Evolutionary conservation across 1,140 invertebrate genomes (phyloP), one percentile per base, ranked within the genome.

Genomic region (Anagrus nilaparvatae): DNA sequence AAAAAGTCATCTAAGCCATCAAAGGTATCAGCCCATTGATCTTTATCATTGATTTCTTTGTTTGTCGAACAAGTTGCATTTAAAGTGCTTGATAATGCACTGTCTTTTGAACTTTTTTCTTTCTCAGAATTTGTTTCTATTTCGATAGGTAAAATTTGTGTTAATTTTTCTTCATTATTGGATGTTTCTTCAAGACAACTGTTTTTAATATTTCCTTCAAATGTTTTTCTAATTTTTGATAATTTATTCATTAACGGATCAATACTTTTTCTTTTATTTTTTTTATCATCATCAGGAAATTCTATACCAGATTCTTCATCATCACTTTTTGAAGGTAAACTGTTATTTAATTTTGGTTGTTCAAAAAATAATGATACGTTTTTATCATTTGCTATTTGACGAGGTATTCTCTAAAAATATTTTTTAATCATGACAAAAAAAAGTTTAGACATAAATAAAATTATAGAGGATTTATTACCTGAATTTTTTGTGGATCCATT

Each of bases 1-100:
- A 64, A 61, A 7, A 59, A 55, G 20, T 53, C 50, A 44, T 58
- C 49, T 10, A 63, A 46, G 14, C 53, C 49, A 30, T 56, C 45
- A 27, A 31, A 9, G 10, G 28, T 23, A 25, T 41, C 18, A 16
- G 7, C 1, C 20, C n/a, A 34, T n/a, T 46, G 21, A 19, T 19
- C 32, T 41, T 41, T 46, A 18, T 13, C 33, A 32, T 6, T 46
- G 24, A 41, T 25, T 9, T 37, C 28, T 36, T 25, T 25, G 20
- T 40, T 36, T 14, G 44, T 40, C 14, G 30, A 40, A 18, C 25
- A 35, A 29, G 13, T 40, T n/a, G n/a, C n/a, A n/a, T n/a, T n/a
- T n/a, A n/a, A n/a, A n/a, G n/a, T n/a, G n/a, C n/a, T n/a, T n/a
- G n/a, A 19, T 23, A 8, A 17, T 32, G 6, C 27, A 21, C n/a